phyloP scores from a whole-genome alignment of 37 sponge, comb jelly and placozoan genomes.

The Hormiphora californensis region DNA sequence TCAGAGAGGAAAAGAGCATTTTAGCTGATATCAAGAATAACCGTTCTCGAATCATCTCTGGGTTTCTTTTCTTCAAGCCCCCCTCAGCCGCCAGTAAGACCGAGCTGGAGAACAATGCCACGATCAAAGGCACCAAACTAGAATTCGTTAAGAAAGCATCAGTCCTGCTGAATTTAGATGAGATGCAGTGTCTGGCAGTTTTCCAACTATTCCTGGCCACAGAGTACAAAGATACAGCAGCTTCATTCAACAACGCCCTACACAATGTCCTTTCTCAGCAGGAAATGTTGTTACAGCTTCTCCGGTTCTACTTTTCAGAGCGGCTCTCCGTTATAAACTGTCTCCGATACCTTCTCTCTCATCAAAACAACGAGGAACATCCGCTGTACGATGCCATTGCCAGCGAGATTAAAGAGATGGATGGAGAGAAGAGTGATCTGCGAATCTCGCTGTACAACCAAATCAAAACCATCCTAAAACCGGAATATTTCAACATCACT shows the following conservation, averaged over 20 bases:
- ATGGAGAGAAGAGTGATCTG: background rate
- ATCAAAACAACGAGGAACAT: constrained; percentile 43
- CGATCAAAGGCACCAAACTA: constrained; percentile 39
- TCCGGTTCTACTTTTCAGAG: constrained; percentile 33
- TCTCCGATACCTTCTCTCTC: background rate
- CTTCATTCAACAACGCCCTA: constrained; percentile 16
- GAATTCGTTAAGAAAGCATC: constrained; percentile 51
- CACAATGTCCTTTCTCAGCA: constrained; percentile 33
- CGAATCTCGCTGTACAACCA: background rate
- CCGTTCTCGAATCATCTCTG: constrained; percentile 5
- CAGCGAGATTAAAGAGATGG: constrained; percentile 24
- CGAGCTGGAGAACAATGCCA: constrained; percentile 5
- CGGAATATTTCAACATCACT: constrained; percentile 30
- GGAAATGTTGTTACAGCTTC: constrained; percentile 22
- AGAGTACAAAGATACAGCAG: constrained; percentile 33
- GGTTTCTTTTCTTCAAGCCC: constrained; percentile 7
- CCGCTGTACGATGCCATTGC: constrained; percentile 2
- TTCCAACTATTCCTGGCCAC: constrained; percentile 31
- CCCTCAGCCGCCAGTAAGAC: background rate
- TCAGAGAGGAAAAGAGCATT: constrained; percentile 47
- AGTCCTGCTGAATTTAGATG: constrained; percentile 33
- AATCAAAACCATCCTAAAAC: background rate
- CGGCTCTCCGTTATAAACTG: constrained; percentile 31
- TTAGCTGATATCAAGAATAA: background rate
- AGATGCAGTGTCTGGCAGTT: constrained; percentile 16